phyloP scores from a whole-genome alignment of 2,113 vertebrate species.

The Lamprotornis superbus region DNA sequence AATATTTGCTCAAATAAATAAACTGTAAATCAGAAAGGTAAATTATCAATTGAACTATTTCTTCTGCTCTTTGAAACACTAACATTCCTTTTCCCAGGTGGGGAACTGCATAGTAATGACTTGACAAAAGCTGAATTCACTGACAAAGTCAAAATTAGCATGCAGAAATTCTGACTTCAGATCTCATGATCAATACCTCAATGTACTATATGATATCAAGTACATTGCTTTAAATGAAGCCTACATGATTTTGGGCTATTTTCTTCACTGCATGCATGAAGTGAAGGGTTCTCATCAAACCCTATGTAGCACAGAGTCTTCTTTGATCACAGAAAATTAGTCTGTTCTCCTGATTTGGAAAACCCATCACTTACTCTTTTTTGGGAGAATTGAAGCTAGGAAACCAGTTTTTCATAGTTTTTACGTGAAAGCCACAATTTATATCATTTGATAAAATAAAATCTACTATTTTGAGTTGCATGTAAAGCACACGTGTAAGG shows the following conservation, averaged over 20 bases:
- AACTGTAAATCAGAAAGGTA: not conserved
- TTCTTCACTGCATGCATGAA: not conserved
- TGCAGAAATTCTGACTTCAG: not conserved
- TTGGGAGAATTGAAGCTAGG: not conserved
- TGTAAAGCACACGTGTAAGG: not conserved
- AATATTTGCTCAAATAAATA: not conserved
- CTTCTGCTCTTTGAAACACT: not conserved
- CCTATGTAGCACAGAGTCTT: not conserved
- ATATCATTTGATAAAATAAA: constrained; percentile 53
- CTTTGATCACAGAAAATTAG: not conserved
- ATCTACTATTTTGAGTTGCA: not conserved
- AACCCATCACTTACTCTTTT: not conserved
- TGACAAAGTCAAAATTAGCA: not conserved
- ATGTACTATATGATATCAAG: not conserved
- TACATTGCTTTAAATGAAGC: not conserved
- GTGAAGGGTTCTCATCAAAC: not conserved
- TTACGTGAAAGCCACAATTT: not conserved
- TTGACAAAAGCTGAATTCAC: not conserved
- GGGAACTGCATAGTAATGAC: not conserved
- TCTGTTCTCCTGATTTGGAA: constrained; percentile 58
- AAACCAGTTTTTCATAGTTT: constrained; percentile 14
- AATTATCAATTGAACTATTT: not conserved
- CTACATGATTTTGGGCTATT: not conserved
- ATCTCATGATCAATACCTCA: not conserved
- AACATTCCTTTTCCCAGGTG: not conserved